A percentile compares a stretch with the other conserved stretches of the same genome.
Evolutionary conservation across 1,140 invertebrate species (phyloP).

Genomic region (Diachasmimorpha longicaudata): DNA sequence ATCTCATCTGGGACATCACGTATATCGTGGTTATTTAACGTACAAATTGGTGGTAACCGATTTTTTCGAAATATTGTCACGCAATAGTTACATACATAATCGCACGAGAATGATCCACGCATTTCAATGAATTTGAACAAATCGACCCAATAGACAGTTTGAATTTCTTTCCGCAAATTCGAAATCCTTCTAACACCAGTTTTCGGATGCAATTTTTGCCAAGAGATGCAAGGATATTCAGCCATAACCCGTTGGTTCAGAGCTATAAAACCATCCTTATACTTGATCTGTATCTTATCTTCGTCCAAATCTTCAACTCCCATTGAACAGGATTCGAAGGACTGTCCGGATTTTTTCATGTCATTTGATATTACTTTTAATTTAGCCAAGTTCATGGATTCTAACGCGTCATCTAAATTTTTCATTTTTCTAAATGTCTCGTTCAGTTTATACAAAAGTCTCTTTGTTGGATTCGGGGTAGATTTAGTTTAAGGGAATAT

Average conservation of each 20-base stretch:
- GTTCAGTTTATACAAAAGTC: background rate
- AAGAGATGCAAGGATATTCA: background rate
- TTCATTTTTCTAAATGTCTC: background rate
- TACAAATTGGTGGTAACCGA: background rate
- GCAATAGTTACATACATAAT: constrained; percentile 4
- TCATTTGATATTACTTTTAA: background rate
- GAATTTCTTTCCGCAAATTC: background rate
- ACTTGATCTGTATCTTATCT: background rate
- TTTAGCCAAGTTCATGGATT: background rate
- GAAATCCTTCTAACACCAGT: background rate
- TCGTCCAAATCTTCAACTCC: background rate
- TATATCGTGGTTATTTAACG: background rate
- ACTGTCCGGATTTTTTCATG: background rate
- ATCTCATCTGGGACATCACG: background rate
- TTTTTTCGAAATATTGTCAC: background rate
- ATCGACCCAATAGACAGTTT: background rate
- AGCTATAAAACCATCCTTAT: background rate
- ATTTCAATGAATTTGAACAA: background rate
- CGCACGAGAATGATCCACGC: background rate
- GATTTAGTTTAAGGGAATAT: too few relatives aligned
- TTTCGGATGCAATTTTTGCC: background rate
- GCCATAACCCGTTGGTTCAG: background rate
- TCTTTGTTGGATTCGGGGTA: too few relatives aligned
- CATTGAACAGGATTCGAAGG: background rate
- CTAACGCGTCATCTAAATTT: constrained; percentile 7